Conservation (phyloP, 1,140 invertebrate species). For the Drosophila yakuba region DNA sequence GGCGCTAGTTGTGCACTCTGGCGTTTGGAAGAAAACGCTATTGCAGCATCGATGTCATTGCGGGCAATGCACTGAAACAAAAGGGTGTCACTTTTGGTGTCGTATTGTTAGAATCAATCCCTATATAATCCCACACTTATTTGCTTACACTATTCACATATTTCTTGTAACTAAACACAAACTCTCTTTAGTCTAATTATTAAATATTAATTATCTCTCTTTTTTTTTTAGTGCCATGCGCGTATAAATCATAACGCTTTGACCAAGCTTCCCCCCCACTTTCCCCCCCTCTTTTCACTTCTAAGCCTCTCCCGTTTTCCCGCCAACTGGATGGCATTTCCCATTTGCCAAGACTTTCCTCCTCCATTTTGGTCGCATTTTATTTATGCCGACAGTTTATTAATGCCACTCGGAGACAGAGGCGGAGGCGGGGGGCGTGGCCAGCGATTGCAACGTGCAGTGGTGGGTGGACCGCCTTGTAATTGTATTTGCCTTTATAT, state of each 20-base stretch:
- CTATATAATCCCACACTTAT: not conserved
- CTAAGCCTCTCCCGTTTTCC: constrained; percentile 12
- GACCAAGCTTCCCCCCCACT: not conserved
- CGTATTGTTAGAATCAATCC: not conserved
- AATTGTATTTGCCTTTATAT: constrained; percentile 71
- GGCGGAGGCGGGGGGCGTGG: constrained; percentile 30
- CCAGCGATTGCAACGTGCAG: not conserved
- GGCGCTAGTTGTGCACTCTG: constrained; percentile 28
- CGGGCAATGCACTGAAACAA: constrained; percentile 12
- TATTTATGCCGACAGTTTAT: constrained; percentile 83
- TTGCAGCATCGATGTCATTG: constrained; percentile 42
- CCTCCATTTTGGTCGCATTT: constrained; percentile 58
- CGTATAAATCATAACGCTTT: constrained; percentile 76
- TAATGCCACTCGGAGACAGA: constrained; percentile 53
- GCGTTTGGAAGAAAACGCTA: constrained; percentile 37
- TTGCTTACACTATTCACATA: too few relatives aligned
- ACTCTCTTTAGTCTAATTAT: too few relatives aligned
- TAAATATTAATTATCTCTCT: not conserved
- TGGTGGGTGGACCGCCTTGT: constrained; percentile 40
- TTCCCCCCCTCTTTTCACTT: not conserved
- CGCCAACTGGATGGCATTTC: constrained; percentile 19
- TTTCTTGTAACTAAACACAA: too few relatives aligned
- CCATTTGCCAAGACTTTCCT: constrained; percentile 46
- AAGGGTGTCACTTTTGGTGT: not conserved
- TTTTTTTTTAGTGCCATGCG: constrained; percentile 4